These are phyloP conservation scores for Odontomyia ornata DNA, from an alignment of 2,888 invertebrate genomes.

Conservation along the genomic window DNA sequence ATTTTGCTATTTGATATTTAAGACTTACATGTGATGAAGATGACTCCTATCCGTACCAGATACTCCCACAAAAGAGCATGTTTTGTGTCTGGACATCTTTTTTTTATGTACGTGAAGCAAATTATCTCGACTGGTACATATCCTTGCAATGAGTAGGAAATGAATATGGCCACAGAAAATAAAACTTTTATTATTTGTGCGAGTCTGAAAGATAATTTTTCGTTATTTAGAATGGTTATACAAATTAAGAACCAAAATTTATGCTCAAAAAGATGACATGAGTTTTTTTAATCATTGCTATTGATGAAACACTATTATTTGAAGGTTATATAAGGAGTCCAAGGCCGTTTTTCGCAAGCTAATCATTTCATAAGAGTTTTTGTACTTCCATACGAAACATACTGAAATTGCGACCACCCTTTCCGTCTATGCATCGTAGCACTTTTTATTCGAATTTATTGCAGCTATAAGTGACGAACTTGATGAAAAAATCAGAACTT, in stretches of 20 bases:
- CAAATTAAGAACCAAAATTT: neutral
- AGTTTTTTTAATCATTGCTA: no score
- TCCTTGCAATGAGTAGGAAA: slow-evolving; percentile 87
- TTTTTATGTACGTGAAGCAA: slow-evolving; percentile 68
- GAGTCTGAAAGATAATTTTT: slow-evolving; percentile 65
- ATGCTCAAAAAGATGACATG: neutral
- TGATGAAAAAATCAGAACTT: no score
- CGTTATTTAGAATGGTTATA: neutral
- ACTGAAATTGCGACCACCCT: no score
- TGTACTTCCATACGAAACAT: no score
- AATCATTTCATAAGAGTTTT: no score
- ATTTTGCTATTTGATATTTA: neutral
- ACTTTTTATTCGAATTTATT: no score
- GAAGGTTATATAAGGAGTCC: no score
- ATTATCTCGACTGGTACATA: slow-evolving; percentile 87
- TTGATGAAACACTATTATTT: no score
- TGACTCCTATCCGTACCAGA: slow-evolving; percentile 66
- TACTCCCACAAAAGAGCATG: slow-evolving; percentile 66
- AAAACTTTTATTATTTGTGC: slow-evolving; percentile 71
- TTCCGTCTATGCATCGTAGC: no score
- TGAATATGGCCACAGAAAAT: slow-evolving; percentile 76
- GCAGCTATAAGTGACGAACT: no score
- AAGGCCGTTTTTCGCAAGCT: no score
- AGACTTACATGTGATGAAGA: slow-evolving; percentile 71
- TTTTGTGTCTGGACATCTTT: slow-evolving; percentile 59